Percentiles rank a stretch among this genome's conserved stretches.
Evolutionary conservation across 2,888 invertebrate genomes (phyloP).

Genomic region (Hyposoter didymator): DNA sequence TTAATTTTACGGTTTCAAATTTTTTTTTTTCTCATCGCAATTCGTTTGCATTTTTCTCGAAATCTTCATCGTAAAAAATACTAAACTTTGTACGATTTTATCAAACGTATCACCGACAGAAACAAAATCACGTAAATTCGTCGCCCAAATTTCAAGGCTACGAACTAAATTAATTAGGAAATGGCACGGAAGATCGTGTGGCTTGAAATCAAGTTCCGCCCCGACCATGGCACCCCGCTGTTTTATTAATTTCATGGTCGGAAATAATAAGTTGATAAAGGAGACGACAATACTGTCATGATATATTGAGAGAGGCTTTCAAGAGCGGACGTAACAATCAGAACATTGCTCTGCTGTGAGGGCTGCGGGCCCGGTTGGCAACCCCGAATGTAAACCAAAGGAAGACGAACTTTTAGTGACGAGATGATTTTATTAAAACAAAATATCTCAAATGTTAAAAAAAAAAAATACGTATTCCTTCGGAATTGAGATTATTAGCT

Average conservation of each 20-base stretch:
- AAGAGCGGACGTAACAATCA: slow-evolving; percentile 57
- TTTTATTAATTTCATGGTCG: slow-evolving; percentile 16
- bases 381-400: slow-evolving; percentile 17
- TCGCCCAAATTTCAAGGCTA: background rate
- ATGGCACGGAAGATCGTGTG: background rate
- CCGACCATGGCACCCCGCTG: slow-evolving; percentile 7
- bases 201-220: background rate
- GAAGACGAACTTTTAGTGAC: slow-evolving; percentile 7
- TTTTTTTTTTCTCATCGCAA: background rate
- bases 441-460: background rate
- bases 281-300: slow-evolving; percentile 25
- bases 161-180: background rate
- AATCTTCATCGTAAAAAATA: background rate
- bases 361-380: slow-evolving; percentile 34
- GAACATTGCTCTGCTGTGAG: slow-evolving; percentile 18
- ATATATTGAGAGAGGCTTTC: slow-evolving; percentile 41
- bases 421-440: background rate
- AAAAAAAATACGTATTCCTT: too few relatives aligned
- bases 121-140: background rate
- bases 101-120: too few relatives aligned
- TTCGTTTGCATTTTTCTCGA: background rate
- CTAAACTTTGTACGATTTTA: background rate
- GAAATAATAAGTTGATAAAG: slow-evolving; percentile 17
- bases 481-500: too few relatives aligned
- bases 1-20: background rate